These are phyloP conservation scores for Elachura formosa DNA, from an alignment of 2,113 vertebrate species.

Conservation along the genomic window DNA sequence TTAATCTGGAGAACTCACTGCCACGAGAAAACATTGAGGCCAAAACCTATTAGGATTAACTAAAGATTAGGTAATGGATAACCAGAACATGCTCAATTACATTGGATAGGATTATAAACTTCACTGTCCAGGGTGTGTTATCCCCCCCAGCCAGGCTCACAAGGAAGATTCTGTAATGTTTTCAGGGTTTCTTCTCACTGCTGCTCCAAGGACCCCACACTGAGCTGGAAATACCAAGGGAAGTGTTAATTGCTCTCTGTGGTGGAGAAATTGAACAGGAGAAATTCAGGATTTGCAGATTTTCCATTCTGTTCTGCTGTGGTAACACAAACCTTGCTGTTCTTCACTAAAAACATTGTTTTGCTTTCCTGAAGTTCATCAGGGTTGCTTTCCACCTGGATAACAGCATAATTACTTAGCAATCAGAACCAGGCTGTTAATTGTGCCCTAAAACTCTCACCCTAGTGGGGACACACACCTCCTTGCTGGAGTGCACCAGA, in stretches of 20 bases:
- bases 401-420: background rate
- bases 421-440: background rate
- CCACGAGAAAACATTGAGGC: conserved; percentile 56
- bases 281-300: background rate
- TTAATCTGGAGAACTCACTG: conserved; percentile 56
- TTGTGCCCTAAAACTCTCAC: background rate
- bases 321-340: background rate
- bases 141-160: background rate
- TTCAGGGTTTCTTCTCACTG: background rate
- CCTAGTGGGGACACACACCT: background rate
- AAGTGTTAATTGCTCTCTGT: background rate
- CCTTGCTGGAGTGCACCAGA: background rate
- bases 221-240: background rate
- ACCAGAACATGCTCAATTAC: conserved; percentile 57
- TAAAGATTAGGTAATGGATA: conserved; percentile 65
- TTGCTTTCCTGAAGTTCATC: background rate
- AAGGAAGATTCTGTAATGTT: background rate
- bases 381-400: background rate
- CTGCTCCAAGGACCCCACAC: background rate
- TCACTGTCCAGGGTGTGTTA: conserved; percentile 33
- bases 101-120: conserved; percentile 61
- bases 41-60: conserved; percentile 64
- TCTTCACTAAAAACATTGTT: background rate
- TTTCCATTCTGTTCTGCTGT: background rate
- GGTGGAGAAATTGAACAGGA: background rate